phyloP scores from a whole-genome alignment of 2,888 invertebrate genomes.

The Caenorhabditis sulstoni region DNA sequence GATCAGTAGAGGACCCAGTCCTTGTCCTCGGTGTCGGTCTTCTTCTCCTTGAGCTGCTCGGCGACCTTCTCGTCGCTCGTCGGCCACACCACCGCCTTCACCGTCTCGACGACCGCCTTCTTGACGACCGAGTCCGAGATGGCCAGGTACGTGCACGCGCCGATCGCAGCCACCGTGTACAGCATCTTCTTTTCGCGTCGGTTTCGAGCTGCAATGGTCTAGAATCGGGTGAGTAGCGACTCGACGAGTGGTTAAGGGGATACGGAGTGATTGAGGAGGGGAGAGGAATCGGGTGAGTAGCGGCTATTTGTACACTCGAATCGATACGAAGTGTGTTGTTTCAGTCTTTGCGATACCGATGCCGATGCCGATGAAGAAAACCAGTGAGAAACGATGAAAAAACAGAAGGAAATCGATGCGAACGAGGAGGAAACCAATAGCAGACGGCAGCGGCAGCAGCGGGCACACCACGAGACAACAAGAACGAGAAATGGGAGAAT shows the following conservation, averaged over 20 bases:
- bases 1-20: slow-evolving; percentile 47
- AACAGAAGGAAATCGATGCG: neutral
- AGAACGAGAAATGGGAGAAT: neutral
- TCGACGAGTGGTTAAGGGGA: too few relatives aligned
- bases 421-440: too few relatives aligned
- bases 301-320: too few relatives aligned
- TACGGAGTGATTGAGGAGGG: too few relatives aligned
- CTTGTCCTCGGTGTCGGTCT: slow-evolving; percentile 38
- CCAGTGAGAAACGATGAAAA: neutral
- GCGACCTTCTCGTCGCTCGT: slow-evolving; percentile 37
- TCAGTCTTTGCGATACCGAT: too few relatives aligned
- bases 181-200: slow-evolving; percentile 15
- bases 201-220: too few relatives aligned
- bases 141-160: slow-evolving; percentile 46
- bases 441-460: too few relatives aligned
- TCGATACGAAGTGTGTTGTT: too few relatives aligned
- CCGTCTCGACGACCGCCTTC: slow-evolving; percentile 39
- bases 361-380: too few relatives aligned
- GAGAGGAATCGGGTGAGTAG: too few relatives aligned
- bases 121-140: slow-evolving; percentile 37
- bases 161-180: slow-evolving; percentile 47
- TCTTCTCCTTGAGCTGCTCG: slow-evolving; percentile 36
- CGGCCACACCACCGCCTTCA: slow-evolving; percentile 53
- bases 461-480: too few relatives aligned
- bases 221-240: too few relatives aligned